Conservation (phyloP, 2,888 invertebrate genomes). For the Agrochola circellaris region DNA sequence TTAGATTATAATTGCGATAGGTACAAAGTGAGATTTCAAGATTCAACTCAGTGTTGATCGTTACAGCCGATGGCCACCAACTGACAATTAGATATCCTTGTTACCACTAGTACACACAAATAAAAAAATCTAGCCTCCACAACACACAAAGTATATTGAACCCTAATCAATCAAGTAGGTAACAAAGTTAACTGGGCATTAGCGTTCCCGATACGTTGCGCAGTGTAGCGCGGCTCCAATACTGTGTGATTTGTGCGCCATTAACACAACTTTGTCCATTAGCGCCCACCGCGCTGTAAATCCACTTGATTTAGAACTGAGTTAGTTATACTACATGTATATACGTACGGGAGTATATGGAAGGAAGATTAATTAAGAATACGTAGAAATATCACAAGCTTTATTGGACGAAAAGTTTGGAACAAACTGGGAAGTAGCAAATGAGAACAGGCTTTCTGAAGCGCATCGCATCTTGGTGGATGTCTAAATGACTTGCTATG, state of each 20-base stretch:
- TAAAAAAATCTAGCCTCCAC: conserved; percentile 4
- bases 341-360: conserved; percentile 9
- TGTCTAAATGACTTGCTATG: background rate
- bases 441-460: background rate
- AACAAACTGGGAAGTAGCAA: background rate
- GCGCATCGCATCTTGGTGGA: background rate
- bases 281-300: conserved; percentile 70
- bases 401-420: conserved; percentile 9
- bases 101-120: background rate
- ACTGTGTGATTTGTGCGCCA: conserved; percentile 67
- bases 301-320: conserved; percentile 77
- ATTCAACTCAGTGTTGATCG: no score
- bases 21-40: background rate
- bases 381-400: conserved; percentile 26
- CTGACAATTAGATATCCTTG: background rate
- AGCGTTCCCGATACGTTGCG: conserved; percentile 44
- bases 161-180: conserved; percentile 59
- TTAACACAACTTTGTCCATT: conserved; percentile 76
- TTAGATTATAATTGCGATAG: background rate
- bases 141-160: conserved; percentile 3
- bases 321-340: conserved; percentile 34
- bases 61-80: background rate
- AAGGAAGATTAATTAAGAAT: conserved; percentile 62
- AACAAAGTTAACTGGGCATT: conserved; percentile 62
- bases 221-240: conserved; percentile 45